A percentile compares a stretch with the other conserved stretches of the same genome.
Evolutionary conservation across 1,140 invertebrate genomes (phyloP).

Genomic region (Anastatus disparis): DNA sequence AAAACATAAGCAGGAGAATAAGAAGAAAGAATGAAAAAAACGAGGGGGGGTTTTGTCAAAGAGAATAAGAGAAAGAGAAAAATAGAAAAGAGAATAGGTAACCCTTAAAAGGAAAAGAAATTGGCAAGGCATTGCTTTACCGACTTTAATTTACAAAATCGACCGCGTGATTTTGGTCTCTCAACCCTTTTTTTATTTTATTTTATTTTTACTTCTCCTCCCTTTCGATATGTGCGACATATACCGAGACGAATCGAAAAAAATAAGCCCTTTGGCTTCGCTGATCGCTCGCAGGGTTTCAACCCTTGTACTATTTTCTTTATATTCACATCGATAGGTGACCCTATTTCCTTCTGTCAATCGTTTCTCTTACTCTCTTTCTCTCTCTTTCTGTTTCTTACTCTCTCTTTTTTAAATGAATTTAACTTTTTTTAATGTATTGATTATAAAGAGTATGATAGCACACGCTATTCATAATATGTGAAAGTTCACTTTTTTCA

Average conservation of each 20-base stretch:
- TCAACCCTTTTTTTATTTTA: conserved; percentile 38
- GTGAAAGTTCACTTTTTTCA: too few relatives aligned
- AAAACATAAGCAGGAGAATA: conserved; percentile 1
- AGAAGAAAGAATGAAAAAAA: too few relatives aligned
- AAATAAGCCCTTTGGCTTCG: conserved; percentile 13
- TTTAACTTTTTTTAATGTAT: neutral
- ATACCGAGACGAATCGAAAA: conserved; percentile 23
- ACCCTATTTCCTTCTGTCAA: conserved; percentile 18
- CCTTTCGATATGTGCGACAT: neutral
- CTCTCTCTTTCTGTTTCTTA: neutral
- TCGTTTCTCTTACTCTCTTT: too few relatives aligned
- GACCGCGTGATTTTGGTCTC: conserved; percentile 40
- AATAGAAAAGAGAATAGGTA: conserved; percentile 23
- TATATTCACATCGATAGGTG: conserved; percentile 2
- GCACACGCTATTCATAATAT: too few relatives aligned
- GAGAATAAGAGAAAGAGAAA: conserved; percentile 5
- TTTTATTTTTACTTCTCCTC: too few relatives aligned
- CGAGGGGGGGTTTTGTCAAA: neutral
- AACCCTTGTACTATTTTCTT: conserved; percentile 22
- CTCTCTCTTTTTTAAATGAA: neutral
- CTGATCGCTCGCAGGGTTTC: conserved; percentile 14
- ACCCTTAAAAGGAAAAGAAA: conserved; percentile 33
- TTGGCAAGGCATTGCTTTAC: conserved; percentile 30
- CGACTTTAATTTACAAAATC: conserved; percentile 43
- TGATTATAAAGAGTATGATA: too few relatives aligned